Conservation (phyloP, 2,888 invertebrate species). For the Agrotis clavis region DNA sequence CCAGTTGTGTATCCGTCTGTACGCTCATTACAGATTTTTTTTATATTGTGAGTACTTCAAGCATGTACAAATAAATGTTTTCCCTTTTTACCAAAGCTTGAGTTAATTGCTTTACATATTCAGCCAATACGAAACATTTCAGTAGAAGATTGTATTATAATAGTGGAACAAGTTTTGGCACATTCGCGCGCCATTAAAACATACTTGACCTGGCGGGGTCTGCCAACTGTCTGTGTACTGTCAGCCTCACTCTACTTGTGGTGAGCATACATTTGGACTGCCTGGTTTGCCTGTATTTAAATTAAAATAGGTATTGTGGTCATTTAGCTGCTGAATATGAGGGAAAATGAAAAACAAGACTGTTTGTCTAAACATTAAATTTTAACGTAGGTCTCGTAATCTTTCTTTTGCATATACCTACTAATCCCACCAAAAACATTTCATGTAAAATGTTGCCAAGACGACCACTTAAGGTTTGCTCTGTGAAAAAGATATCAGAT, state of each 20-base stretch:
- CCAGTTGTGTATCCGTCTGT: too few species aligned
- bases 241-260: constrained; percentile 29
- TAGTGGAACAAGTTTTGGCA: constrained; percentile 50
- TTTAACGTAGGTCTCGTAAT: too few species aligned
- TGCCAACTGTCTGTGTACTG: constrained; percentile 42
- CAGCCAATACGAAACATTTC: constrained; percentile 18
- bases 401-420: too few species aligned
- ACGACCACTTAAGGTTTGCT: too few species aligned
- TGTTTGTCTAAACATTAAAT: too few species aligned
- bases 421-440: too few species aligned
- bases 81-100: constrained; percentile 1
- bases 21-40: too few species aligned
- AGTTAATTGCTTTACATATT: constrained; percentile 5
- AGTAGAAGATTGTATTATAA: constrained; percentile 42
- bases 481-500: too few species aligned
- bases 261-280: background rate
- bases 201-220: constrained; percentile 41
- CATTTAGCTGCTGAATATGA: background rate
- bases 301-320: constrained; percentile 1
- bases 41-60: too few species aligned
- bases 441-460: too few species aligned
- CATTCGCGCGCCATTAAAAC: constrained; percentile 33
- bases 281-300: background rate
- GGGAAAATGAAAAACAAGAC: too few species aligned
- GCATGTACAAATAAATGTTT: too few species aligned